Evolutionary conservation across 2,797 vertebrate genomes (phyloP).

Genomic region (Channa striata): DNA sequence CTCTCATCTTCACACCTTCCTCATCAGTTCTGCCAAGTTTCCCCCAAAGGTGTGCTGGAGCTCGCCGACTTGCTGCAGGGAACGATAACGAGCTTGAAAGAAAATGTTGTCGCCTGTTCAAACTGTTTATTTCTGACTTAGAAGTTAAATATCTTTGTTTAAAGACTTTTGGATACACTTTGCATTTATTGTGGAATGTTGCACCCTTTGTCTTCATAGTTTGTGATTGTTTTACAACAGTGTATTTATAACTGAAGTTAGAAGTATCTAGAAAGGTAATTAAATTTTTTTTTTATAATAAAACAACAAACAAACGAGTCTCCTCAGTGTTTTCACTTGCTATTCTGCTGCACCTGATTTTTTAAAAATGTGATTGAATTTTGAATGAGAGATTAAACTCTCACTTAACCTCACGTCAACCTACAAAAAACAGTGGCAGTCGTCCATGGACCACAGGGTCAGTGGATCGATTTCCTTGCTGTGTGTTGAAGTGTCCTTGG

Average conservation of each 20-base stretch:
- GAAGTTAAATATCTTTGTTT: constrained; percentile 11
- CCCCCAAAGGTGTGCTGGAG: constrained; percentile 63
- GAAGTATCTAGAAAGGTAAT: not conserved
- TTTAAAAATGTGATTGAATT: not conserved
- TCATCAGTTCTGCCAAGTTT: constrained; percentile 65
- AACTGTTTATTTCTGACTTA: constrained; percentile 54
- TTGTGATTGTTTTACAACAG: not conserved
- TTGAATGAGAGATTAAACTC: constrained; percentile 1
- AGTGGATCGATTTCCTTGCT: no score
- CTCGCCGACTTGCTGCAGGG: constrained; percentile 55
- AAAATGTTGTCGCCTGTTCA: constrained; percentile 46
- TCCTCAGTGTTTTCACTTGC: not conserved
- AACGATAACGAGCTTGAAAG: constrained; percentile 53
- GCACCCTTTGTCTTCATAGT: not conserved
- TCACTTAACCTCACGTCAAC: no score
- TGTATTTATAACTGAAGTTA: not conserved
- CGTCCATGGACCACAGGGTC: no score
- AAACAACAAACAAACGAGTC: not conserved
- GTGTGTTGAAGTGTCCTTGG: no score
- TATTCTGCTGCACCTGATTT: not conserved
- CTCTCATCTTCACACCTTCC: constrained; percentile 65
- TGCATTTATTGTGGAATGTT: not conserved
- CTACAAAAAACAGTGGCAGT: no score
- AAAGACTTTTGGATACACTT: not conserved
- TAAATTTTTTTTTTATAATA: not conserved